Base-by-base conservation (phyloP, 2,113 vertebrate species). In the Chionomys nivalis region DNA sequence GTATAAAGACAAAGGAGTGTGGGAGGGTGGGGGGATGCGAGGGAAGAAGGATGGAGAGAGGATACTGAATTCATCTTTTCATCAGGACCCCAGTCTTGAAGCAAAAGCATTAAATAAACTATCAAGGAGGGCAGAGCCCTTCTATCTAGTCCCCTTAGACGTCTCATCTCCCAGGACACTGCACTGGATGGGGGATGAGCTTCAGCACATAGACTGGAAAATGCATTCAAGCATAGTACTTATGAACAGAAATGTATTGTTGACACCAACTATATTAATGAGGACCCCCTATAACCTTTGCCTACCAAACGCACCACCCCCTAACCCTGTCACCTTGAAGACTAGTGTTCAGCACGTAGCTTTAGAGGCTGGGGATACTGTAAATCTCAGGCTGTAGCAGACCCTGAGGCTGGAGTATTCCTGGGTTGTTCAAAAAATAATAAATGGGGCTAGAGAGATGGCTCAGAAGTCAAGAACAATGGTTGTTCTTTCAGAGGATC, bases 361-460 rank as follows among this genome's bases (percentile, higher is more conserved):
- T 16, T 28, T 0, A 52, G 52, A 58, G 42, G 10, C 2, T 7
- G 19, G 3, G 5, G 42, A 58, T 11, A 6, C 3, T 26, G 61
- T 36, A 49, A 33, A 36, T 31, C 55, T 36, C 13, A 76, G 73
- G 23, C 17, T 26, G 14, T 4, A 23, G 44, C 24, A 65, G 68
- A 36, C 13, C 65, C 58, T 24, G 33, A 70, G n/a, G 61, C 61
- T 82, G 33, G 11, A 58, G 5, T 1, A 11, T 1, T 39, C 14
- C 4, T n/a, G 33, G 13, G 72, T 5, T n/a, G 42, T 47, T 90
- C 36, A 75, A 73, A 87, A 76, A 82, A 85, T 6, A 73, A 33
- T 23, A 36, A 26, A 66, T 24, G 52, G 21, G 9, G 9, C 24
- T 85, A 7, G 39, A 85, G 58, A 85, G 39, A 42, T 85, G 58